Evolutionary conservation across 2,797 vertebrate species (phyloP), one percentile per base, ranked within the genome.

Genomic region (Onychomys torridus): DNA sequence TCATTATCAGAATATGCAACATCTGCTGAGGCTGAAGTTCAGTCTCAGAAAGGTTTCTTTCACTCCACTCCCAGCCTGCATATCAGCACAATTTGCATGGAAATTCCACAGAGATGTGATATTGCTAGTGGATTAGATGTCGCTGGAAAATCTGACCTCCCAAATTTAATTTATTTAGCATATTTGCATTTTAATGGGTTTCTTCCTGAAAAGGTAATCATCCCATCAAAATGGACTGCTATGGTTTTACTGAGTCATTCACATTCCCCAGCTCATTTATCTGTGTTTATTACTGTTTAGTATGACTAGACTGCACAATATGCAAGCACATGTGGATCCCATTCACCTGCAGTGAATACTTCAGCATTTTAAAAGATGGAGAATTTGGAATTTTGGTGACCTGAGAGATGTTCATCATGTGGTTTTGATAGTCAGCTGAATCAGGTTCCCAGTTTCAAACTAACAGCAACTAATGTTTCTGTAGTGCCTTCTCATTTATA

Each of bases 151-250:
- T 97, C 10, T 96, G 93, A 95, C 97, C 96, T 96, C 89, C 57
- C 83, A 97, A 97, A 77, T 97, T 98, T 97, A 91, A 97, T 98
- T 98, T 95, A 97, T 97, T 97, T 97, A 97, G 97, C 63, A 95
- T 95, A 96, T 97, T 97, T 98, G 93, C 93, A 96, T 98, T 96
- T 98, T 96, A 98, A 87, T 96, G 61, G 49, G 11, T 82, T 89
- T 82, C 89, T 98, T 94, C 69, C 92, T 97, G 95, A 98, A 98
- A 97, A 91, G 90, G 59, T 92, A 76, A 90, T 73, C 57, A 34
- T 65, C 78, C 76, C 82, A 97, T 97, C 95, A 95, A 91, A 81
- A 98, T 92, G 83, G 34, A 57, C 89, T 95, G 52, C 84, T 96
- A 69, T 95, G 88, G 37, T 96, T 98, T 97, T 95, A 94, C 81